These are phyloP conservation scores for Nomada hirtipes DNA, from an alignment of 2,888 invertebrate genomes.

Conservation along the genomic window DNA sequence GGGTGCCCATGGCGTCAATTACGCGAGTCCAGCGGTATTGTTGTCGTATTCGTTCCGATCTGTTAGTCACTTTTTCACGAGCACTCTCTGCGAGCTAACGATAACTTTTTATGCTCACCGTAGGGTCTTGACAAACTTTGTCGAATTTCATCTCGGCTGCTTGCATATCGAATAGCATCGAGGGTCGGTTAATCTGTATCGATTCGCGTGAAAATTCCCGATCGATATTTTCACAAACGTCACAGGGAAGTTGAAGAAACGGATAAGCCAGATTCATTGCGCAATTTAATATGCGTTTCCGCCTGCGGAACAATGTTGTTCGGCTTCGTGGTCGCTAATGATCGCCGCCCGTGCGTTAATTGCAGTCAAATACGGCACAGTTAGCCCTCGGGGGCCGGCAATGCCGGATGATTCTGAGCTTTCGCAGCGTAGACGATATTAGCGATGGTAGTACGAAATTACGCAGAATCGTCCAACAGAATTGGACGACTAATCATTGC, in stretches of 20 bases:
- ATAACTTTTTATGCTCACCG: not conserved
- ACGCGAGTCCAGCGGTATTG: constrained; percentile 74
- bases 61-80: constrained; percentile 16
- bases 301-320: constrained; percentile 76
- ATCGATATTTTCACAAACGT: not conserved
- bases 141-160: not conserved
- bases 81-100: not conserved
- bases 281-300: constrained; percentile 72
- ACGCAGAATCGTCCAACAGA: too few species aligned
- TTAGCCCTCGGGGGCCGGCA: constrained; percentile 73
- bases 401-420: constrained; percentile 52
- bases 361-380: constrained; percentile 79
- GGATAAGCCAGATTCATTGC: constrained; percentile 54
- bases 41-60: constrained; percentile 59
- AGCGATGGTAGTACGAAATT: constrained; percentile 19
- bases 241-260: not conserved
- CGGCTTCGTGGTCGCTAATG: constrained; percentile 76
- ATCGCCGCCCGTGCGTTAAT: constrained; percentile 77
- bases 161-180: too few species aligned
- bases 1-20: constrained; percentile 78
- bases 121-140: not conserved
- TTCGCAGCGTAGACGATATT: constrained; percentile 51
- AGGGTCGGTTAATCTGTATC: too few species aligned
- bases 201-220: too few species aligned
- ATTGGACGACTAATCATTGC: too few species aligned